Percentiles rank a stretch among this genome's conserved stretches.
phyloP scores from a whole-genome alignment of 1,140 invertebrate species.

The Contarinia nasturtii region DNA sequence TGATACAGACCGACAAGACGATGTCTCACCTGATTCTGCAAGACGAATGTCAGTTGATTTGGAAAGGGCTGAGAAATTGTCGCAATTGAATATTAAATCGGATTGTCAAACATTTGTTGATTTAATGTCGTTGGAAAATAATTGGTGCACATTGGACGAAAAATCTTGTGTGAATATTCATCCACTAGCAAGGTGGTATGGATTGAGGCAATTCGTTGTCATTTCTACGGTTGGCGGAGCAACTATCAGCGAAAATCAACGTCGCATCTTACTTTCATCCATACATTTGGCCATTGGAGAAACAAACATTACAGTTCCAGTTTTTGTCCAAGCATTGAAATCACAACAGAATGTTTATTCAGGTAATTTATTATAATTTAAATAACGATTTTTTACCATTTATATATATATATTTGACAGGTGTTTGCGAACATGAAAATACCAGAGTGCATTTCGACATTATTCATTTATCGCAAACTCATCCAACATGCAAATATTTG shows the following conservation, averaged over 20 bases:
- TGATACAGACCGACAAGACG: constrained; percentile 7
- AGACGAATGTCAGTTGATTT: constrained; percentile 25
- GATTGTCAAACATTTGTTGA: constrained; percentile 29
- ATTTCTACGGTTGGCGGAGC: constrained; percentile 37
- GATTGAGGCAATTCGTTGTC: constrained; percentile 65
- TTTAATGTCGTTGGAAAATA: constrained; percentile 41
- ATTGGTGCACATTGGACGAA: constrained; percentile 39
- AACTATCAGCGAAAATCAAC: constrained; percentile 55
- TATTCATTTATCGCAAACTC: constrained; percentile 64
- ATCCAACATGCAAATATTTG: constrained; percentile 64
- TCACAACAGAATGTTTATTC: constrained; percentile 63
- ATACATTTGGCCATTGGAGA: constrained; percentile 67
- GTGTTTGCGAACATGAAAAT: constrained; percentile 47
- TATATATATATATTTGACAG: neutral
- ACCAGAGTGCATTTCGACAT: constrained; percentile 68
- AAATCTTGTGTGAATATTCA: constrained; percentile 30
- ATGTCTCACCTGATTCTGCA: neutral
- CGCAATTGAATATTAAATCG: constrained; percentile 9
- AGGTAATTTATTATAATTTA: constrained; percentile 24
- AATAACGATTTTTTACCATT: neutral
- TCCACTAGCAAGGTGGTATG: constrained; percentile 51
- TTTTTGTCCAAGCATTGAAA: constrained; percentile 73
- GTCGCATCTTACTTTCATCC: constrained; percentile 73
- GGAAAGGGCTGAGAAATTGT: constrained; percentile 13
- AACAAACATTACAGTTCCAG: constrained; percentile 57